Conservation (phyloP, 2,888 invertebrate genomes). For the Drosophila nr. perissopoda region DNA sequence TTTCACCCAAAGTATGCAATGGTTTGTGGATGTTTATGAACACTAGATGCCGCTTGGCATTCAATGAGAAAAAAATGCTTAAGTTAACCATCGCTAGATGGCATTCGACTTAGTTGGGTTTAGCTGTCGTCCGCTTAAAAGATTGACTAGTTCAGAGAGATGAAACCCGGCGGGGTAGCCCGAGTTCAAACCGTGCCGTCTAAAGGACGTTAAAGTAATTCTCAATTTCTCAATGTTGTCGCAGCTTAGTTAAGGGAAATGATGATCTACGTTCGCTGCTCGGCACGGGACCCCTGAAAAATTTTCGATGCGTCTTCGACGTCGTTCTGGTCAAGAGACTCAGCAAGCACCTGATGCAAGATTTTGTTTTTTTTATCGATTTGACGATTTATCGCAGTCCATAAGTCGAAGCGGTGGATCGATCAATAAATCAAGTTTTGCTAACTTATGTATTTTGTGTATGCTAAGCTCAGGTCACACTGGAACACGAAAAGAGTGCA, state of each 20-base stretch:
- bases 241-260: too few relatives aligned
- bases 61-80: background rate
- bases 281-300: too few relatives aligned
- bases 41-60: constrained; percentile 8
- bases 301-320: too few relatives aligned
- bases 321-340: too few relatives aligned
- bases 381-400: background rate
- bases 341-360: too few relatives aligned
- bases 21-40: background rate
- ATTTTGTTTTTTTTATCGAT: too few relatives aligned
- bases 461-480: constrained; percentile 16
- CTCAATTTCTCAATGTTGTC: too few relatives aligned
- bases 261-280: too few relatives aligned
- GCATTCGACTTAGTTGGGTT: background rate
- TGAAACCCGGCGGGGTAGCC: background rate
- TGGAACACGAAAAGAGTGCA: constrained; percentile 13
- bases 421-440: background rate
- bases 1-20: constrained; percentile 1
- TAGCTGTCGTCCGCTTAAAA: background rate
- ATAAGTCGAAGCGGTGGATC: background rate
- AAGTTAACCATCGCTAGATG: constrained; percentile 8
- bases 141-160: background rate
- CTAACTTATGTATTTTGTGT: background rate
- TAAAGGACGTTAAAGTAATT: background rate
- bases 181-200: background rate